Evolutionary conservation across 2,888 invertebrate species (phyloP).

Genomic region (Hypselothyrea guttata): DNA sequence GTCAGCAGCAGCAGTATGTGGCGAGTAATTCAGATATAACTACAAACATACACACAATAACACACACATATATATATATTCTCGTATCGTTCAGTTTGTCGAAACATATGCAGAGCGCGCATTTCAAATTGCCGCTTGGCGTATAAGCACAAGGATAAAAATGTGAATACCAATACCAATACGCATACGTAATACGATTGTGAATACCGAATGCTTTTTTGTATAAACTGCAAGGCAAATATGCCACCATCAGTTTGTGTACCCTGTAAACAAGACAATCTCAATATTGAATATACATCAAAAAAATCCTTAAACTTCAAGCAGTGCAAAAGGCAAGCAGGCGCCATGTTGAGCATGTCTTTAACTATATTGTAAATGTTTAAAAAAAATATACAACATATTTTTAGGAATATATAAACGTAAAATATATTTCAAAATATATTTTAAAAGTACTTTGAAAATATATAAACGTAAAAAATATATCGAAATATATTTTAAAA

Average conservation of each 20-base stretch:
- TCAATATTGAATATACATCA: background rate
- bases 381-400: too few relatives aligned
- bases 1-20: conserved; percentile 6
- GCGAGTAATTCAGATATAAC: conserved; percentile 31
- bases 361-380: too few relatives aligned
- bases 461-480: too few relatives aligned
- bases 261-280: conserved; percentile 4
- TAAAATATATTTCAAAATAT: too few relatives aligned
- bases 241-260: conserved; percentile 4
- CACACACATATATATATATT: conserved; percentile 4
- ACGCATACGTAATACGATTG: background rate
- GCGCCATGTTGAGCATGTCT: too few relatives aligned
- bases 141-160: conserved; percentile 39
- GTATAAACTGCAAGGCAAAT: conserved; percentile 36
- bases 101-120: conserved; percentile 52
- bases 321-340: too few relatives aligned
- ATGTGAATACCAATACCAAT: conserved; percentile 16
- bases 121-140: conserved; percentile 35
- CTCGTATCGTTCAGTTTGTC: conserved; percentile 23
- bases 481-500: too few relatives aligned
- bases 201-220: conserved; percentile 29
- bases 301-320: too few relatives aligned
- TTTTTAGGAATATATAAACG: too few relatives aligned
- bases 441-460: too few relatives aligned
- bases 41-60: background rate